A percentile compares a stretch with the other conserved stretches of the same genome.
Evolutionary conservation across 2,888 invertebrate genomes (phyloP).

Genomic region (Hydropsyche betteni): DNA sequence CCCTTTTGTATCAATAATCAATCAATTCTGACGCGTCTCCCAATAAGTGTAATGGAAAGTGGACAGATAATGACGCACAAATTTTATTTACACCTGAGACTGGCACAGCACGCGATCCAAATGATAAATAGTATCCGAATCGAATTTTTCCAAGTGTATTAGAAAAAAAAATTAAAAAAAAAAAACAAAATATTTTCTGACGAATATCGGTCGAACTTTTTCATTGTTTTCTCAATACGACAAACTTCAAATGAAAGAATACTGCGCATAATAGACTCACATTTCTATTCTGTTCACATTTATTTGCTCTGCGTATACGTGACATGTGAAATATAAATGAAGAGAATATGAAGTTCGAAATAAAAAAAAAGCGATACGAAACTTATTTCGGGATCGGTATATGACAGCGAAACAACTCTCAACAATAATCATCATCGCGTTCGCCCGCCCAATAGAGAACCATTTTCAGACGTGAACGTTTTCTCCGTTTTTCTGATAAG

Average conservation of each 20-base stretch:
- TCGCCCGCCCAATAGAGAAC: neutral
- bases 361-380: conserved; percentile 7
- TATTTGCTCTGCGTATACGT: too few relatives aligned
- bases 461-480: conserved; percentile 11
- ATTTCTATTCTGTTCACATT: too few relatives aligned
- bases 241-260: too few relatives aligned
- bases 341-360: neutral
- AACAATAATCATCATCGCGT: conserved; percentile 23
- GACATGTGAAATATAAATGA: too few relatives aligned
- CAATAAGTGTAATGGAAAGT: conserved; percentile 45
- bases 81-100: conserved; percentile 39
- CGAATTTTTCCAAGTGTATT: too few relatives aligned
- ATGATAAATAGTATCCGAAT: too few relatives aligned
- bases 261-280: too few relatives aligned
- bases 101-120: neutral
- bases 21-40: conserved; percentile 42
- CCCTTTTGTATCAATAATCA: conserved; percentile 42
- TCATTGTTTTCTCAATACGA: too few relatives aligned
- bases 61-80: conserved; percentile 34
- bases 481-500: conserved; percentile 13
- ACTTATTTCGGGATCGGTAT: neutral
- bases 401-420: conserved; percentile 22
- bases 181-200: too few relatives aligned
- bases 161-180: too few relatives aligned
- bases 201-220: too few relatives aligned